Base-by-base conservation (phyloP, 1,140 invertebrate species). In the Drosophila pruinosa region DNA sequence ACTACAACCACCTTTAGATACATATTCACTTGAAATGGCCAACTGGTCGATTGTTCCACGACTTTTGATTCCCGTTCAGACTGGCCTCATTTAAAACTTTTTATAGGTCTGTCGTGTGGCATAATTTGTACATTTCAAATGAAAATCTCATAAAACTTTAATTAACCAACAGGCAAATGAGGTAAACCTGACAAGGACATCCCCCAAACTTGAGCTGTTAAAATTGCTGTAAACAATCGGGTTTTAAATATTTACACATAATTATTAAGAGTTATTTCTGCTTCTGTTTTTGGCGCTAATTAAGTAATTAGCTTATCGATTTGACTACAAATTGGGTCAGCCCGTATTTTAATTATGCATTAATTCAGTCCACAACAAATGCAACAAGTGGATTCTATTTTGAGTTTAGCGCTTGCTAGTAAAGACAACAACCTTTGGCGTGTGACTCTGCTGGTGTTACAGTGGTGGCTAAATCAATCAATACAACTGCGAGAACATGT, bases 1-100 rank as follows among this genome's bases (percentile, higher is more conserved):
- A 65, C 72, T 14, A 75, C 41, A n/a, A 72, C 43, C 10, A 72
- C 41, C 19, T 62, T 59, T 0, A 72, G 19, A 52, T 72, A 75
- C 72, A 75, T 72, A 53, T 38, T 34, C 5, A 31, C 10, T 1
- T 43, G 7, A 24, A 59, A n/a, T 24, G 21, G 21, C 41, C 19
- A 21, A 39, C 31, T 52, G 54, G 3, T 22, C n/a, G 22, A 41
- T 6, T 15, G 22, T 24, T 38, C 67, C 34, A 56, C 10, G 15
- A 3, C 1, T 6, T 28, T 26, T 24, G 1, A 6, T 4, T 4
- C 2, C 5, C 19, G 31, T 12, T 12, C n/a, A n/a, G n/a, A n/a
- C n/a, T 56, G 48, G 4, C 36, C 50, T 19, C 47, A 67, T 72
- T 72, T 72, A 43, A 65, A 43, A 31, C 24, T 22, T 26, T 71